Evolutionary conservation across 2,797 vertebrate species (phyloP), one percentile per base, ranked within the genome.

Genomic region (Synanceia verrucosa): DNA sequence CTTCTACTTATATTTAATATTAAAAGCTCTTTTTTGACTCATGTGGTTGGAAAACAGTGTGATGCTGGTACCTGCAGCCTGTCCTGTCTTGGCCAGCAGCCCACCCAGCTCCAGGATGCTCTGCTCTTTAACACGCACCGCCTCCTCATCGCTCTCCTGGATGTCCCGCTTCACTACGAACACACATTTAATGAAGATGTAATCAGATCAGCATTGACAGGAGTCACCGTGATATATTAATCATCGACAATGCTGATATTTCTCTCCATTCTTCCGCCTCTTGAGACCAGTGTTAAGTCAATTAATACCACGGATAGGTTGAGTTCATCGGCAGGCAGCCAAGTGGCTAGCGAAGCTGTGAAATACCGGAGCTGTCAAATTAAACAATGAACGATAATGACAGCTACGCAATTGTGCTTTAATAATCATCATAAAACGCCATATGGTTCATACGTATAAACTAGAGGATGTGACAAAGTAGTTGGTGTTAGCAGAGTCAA

Each of bases 81-180:
- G 97, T 79, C 97, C 97, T 0, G 97, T 99, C 93, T 98, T 97
- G 70, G 97, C 97, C 91, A 99, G 84, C 65, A 99, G 95, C 0
- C 94, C 94, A 0, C 97, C 97, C 88, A 99, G 92, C 81, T 98
- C 97, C 95, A 99, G 91, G 91, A 99, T 99, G 93, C 97, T 99
- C 93, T 99, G 97, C 90, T 99, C 97, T 88, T 98, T 99, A 81
- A 99, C 96, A 50, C 97, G 96, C 71, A 99, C 95, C 0, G 97
- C 97, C 69, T 98, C 97, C 82, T 99, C 97, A 87, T 99, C 97
- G 3, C 96, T 95, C 74, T 97, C 96, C 86, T 97, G 96, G 86
- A 98, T 94, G 87, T 99, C 97, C 12, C 97, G 95, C 85, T 99
- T 99, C 89, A 99, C 97, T 99, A 79, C 55, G 71, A 89, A 77